Conservation (phyloP, 2,113 vertebrate species). For the Bothrops jararaca region DNA sequence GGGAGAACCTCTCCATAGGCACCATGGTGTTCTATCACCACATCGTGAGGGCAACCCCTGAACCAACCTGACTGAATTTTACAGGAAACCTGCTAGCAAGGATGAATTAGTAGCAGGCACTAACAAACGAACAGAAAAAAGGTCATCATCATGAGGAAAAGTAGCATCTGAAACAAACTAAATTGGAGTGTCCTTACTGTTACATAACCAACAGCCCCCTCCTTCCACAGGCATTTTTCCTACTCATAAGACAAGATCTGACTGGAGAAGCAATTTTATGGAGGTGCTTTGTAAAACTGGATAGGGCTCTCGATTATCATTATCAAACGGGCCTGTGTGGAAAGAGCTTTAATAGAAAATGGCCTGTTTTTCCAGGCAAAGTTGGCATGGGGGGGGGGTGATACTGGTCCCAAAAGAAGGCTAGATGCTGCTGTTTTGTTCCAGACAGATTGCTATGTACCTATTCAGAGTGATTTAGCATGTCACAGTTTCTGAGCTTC, state of each 20-base stretch:
- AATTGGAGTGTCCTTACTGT: not conserved
- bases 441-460: not conserved
- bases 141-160: not conserved
- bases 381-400: not conserved
- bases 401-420: not conserved
- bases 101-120: not conserved
- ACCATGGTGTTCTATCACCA: not conserved
- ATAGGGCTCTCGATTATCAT: not conserved
- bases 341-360: not conserved
- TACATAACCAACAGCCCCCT: not conserved
- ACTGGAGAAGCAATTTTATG: not conserved
- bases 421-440: not conserved
- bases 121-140: not conserved
- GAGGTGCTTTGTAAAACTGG: not conserved
- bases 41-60: not conserved
- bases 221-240: not conserved
- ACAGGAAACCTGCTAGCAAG: not conserved
- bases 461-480: not conserved
- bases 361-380: not conserved
- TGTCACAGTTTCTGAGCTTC: not conserved
- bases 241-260: not conserved
- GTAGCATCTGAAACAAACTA: not conserved
- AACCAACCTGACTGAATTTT: not conserved
- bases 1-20: not conserved
- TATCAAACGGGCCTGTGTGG: not conserved